Conservation (phyloP, 2,888 invertebrate species). For the Cheilosia urbana region DNA sequence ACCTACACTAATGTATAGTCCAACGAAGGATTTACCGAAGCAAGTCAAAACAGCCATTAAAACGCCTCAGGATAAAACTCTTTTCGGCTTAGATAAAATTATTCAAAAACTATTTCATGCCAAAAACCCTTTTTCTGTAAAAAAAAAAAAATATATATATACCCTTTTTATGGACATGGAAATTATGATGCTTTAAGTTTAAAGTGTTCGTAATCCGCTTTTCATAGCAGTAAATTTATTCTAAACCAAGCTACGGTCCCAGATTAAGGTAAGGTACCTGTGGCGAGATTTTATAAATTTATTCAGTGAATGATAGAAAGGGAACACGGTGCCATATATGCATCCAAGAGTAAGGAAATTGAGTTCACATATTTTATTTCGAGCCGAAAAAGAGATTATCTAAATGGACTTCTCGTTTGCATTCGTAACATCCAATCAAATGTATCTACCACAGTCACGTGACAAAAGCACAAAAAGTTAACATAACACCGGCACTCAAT, state of each 20-base stretch:
- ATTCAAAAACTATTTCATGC: conserved; percentile 23
- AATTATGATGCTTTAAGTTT: conserved; percentile 37
- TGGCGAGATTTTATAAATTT: conserved; percentile 29
- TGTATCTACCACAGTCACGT: not conserved
- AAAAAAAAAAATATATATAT: conserved; percentile 9
- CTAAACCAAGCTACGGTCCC: conserved; percentile 25
- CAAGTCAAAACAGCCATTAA: conserved; percentile 32
- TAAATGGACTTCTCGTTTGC: conserved; percentile 32
- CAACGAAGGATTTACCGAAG: conserved; percentile 5
- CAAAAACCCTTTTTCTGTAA: conserved; percentile 2
- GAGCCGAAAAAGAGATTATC: conserved; percentile 39
- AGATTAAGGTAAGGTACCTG: conserved; percentile 47
- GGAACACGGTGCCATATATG: conserved; percentile 14
- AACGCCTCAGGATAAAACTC: conserved; percentile 1
- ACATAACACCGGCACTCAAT: not conserved
- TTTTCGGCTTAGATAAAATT: conserved; percentile 25
- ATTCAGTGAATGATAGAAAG: conserved; percentile 38
- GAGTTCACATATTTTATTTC: conserved; percentile 12
- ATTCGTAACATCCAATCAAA: conserved; percentile 5
- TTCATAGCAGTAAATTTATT: conserved; percentile 44
- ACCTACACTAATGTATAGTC: not conserved
- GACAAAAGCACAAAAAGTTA: not conserved
- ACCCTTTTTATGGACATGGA: conserved; percentile 39
- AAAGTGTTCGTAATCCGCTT: conserved; percentile 44
- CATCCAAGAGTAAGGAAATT: not conserved